phyloP scores from a whole-genome alignment of 2,113 vertebrate genomes.

The Sylvietta virens region DNA sequence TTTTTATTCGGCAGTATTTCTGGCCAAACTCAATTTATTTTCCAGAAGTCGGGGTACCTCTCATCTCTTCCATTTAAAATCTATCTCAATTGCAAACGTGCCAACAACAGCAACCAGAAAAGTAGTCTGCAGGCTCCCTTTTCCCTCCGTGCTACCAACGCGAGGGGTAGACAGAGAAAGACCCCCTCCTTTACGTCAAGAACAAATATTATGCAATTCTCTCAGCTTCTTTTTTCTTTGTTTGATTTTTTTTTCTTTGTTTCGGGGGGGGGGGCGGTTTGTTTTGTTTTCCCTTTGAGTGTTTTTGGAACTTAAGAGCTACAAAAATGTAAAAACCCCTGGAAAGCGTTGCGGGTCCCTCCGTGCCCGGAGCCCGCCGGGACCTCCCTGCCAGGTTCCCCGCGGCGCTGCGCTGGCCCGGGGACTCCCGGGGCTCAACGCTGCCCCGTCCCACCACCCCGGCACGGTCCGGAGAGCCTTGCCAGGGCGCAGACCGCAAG shows the following conservation, averaged over 20 bases:
- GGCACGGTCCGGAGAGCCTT: too few species aligned
- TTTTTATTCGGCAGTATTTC: background rate
- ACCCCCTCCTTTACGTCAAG: background rate
- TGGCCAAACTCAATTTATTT: background rate
- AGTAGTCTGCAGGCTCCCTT: background rate
- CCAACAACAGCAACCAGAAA: background rate
- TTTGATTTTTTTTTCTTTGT: background rate
- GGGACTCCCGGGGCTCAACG: background rate
- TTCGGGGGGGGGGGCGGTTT: too few species aligned
- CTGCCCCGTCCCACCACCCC: background rate
- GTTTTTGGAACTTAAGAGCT: conserved; percentile 25
- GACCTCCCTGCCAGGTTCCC: background rate
- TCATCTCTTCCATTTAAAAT: background rate
- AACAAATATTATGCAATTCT: background rate
- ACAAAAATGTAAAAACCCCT: conserved; percentile 3
- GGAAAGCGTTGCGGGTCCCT: background rate
- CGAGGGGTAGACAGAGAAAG: background rate
- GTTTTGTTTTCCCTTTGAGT: background rate
- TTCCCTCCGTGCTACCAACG: background rate
- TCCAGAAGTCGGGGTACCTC: background rate
- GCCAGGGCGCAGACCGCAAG: background rate
- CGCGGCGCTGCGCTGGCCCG: background rate
- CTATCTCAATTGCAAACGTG: background rate
- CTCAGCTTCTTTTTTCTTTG: background rate
- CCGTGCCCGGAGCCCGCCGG: background rate